phyloP scores from a whole-genome alignment of 2,113 vertebrate species.

The Phylloscopus whistleri region DNA sequence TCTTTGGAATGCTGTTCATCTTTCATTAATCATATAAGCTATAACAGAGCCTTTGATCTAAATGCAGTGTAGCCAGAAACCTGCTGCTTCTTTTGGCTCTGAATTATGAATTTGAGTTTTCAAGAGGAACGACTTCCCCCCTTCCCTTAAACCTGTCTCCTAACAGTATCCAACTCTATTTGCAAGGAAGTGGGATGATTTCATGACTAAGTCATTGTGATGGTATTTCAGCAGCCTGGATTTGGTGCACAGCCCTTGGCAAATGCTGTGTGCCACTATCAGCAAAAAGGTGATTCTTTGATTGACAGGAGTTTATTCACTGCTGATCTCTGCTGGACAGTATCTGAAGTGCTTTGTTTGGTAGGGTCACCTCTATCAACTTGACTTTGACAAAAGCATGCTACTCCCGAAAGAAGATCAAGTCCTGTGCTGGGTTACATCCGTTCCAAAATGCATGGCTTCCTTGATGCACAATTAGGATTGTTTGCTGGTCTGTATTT shows the following conservation, averaged over 20 bases:
- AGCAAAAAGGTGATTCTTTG: not conserved
- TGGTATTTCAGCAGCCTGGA: not conserved
- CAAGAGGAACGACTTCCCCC: not conserved
- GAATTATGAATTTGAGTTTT: constrained; percentile 19
- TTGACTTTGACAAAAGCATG: not conserved
- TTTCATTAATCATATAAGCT: constrained; percentile 32
- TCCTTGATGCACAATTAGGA: not conserved
- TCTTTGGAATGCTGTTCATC: constrained; percentile 48
- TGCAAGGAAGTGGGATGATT: not conserved
- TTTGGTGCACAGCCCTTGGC: not conserved
- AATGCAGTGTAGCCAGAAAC: not conserved
- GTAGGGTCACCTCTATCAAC: not conserved
- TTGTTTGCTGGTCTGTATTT: not conserved
- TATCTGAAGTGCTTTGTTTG: not conserved
- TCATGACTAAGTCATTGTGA: not conserved
- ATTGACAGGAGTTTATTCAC: not conserved
- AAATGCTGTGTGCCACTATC: not conserved
- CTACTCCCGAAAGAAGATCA: not conserved
- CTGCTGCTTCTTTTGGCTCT: constrained; percentile 3
- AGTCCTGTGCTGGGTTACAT: not conserved
- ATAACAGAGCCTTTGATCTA: constrained; percentile 7
- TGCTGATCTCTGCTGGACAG: not conserved
- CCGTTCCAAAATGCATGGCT: not conserved
- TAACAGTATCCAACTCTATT: not conserved
- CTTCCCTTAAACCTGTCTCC: not conserved